Conservation (phyloP, 2,888 invertebrate genomes). For the Oconnorella tubifera region DNA sequence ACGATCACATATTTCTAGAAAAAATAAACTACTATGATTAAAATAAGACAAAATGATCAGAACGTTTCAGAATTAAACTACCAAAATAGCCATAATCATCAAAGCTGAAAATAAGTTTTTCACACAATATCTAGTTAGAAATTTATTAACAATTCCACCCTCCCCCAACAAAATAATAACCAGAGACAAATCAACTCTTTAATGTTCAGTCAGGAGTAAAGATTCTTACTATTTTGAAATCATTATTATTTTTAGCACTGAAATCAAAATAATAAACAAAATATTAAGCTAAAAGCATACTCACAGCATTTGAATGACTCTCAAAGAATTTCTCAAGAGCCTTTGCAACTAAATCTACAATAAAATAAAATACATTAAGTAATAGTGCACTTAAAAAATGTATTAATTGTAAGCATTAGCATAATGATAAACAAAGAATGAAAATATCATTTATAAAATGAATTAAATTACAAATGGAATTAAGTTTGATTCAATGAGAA, state of each 20-base stretch:
- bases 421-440: too few species aligned
- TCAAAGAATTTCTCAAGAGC: not conserved
- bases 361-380: not conserved
- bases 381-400: too few species aligned
- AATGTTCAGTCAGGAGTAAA: too few species aligned
- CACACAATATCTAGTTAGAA: too few species aligned
- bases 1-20: conserved; percentile 57
- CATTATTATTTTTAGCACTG: not conserved
- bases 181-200: not conserved
- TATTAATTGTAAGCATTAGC: too few species aligned
- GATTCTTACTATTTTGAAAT: too few species aligned
- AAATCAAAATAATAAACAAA: not conserved
- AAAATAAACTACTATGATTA: not conserved
- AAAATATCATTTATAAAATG: too few species aligned
- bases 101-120: too few species aligned
- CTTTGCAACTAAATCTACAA: not conserved
- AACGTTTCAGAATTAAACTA: too few species aligned
- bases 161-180: not conserved
- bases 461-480: too few species aligned
- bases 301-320: not conserved
- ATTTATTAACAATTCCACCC: too few species aligned
- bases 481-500: too few species aligned
- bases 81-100: not conserved
- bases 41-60: not conserved
- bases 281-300: not conserved